Conservation (phyloP, 2,888 invertebrate genomes). For the Diaperis boleti region DNA sequence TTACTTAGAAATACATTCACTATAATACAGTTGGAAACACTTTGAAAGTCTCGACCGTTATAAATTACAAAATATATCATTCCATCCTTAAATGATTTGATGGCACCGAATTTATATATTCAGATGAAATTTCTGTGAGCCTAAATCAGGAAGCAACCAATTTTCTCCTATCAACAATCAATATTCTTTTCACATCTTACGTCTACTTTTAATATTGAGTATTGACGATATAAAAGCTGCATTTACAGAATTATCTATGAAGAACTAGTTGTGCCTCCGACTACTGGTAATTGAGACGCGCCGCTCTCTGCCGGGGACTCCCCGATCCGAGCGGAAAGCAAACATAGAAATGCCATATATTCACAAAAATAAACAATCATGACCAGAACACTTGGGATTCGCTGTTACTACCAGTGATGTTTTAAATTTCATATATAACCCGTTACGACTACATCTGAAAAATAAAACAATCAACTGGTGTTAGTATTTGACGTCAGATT, state of each 20-base stretch:
- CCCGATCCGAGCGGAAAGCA: slow-evolving; percentile 1
- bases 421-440: too few relatives aligned
- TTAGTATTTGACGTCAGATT: slow-evolving; percentile 30
- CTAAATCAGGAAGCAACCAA: slow-evolving; percentile 18
- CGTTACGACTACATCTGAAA: slow-evolving; percentile 49
- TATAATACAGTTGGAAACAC: slow-evolving; percentile 25
- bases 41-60: slow-evolving; percentile 17
- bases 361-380: slow-evolving; percentile 8
- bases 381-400: slow-evolving; percentile 11
- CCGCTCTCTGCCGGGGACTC: not conserved
- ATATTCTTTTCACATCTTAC: slow-evolving; percentile 31
- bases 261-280: slow-evolving; percentile 41
- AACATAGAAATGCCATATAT: not conserved
- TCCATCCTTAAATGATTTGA: slow-evolving; percentile 22
- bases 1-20: slow-evolving; percentile 23
- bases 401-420: too few relatives aligned
- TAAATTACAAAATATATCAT: slow-evolving; percentile 31
- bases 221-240: slow-evolving; percentile 45
- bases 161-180: slow-evolving; percentile 25
- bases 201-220: slow-evolving; percentile 29
- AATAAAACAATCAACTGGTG: slow-evolving; percentile 47
- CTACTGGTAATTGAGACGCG: slow-evolving; percentile 25
- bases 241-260: slow-evolving; percentile 33
- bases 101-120: slow-evolving; percentile 8
- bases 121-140: slow-evolving; percentile 15